A percentile compares a stretch with the other conserved stretches of the same genome.
Evolutionary conservation across 2,797 vertebrate genomes (phyloP).

Genomic region (Phoeniculus purpureus): DNA sequence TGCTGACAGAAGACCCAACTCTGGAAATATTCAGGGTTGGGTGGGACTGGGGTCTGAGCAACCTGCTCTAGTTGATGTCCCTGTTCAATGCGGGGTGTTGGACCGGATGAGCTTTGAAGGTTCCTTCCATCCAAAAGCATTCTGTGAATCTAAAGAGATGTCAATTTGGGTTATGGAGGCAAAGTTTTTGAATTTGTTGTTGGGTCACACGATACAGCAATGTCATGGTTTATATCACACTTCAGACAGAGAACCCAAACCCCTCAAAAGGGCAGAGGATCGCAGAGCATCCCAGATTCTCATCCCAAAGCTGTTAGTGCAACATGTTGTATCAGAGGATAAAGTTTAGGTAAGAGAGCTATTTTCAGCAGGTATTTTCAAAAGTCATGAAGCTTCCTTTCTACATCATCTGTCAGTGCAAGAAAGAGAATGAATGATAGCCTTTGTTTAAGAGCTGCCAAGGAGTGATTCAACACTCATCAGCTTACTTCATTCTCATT

Average conservation of each 20-base stretch:
- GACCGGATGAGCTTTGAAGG: no score
- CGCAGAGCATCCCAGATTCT: not conserved
- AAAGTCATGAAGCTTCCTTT: slow-evolving; percentile 21
- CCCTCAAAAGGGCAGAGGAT: not conserved
- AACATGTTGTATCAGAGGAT: not conserved
- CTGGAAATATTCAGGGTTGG: no score
- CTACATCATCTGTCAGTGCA: slow-evolving; percentile 33
- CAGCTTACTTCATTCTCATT: slow-evolving; percentile 45
- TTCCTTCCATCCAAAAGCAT: no score
- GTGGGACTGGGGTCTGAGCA: no score
- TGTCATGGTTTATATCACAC: not conserved
- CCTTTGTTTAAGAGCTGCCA: slow-evolving; percentile 56
- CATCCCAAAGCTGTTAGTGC: not conserved
- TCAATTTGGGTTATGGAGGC: no score
- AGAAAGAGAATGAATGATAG: slow-evolving; percentile 36
- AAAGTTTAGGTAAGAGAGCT: not conserved
- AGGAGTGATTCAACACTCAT: slow-evolving; percentile 26
- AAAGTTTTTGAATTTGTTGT: not conserved
- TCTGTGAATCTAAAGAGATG: no score
- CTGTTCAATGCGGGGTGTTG: no score
- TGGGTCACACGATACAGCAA: not conserved
- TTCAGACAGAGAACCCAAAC: not conserved
- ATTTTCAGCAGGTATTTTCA: slow-evolving; percentile 27
- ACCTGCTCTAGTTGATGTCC: no score
- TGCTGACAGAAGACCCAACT: no score